Evolutionary conservation across 1,140 invertebrate genomes (phyloP).

Genomic region (Bacillus rossius): DNA sequence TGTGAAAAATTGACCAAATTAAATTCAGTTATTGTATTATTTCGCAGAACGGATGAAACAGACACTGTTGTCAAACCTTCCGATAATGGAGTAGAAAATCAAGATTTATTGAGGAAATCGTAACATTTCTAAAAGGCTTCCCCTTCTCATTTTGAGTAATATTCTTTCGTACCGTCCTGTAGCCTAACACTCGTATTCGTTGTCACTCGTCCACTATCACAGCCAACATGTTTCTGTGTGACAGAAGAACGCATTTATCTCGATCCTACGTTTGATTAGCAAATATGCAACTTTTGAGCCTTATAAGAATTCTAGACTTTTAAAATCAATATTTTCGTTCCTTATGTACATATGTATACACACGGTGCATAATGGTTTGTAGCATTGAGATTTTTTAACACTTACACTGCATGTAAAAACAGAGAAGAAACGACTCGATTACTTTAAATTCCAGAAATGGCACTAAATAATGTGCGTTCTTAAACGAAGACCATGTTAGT

Average conservation of each 20-base stretch:
- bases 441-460: too few species aligned
- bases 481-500: too few species aligned
- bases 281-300: too few species aligned
- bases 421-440: too few species aligned
- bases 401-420: too few species aligned
- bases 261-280: conserved; percentile 1
- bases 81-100: conserved; percentile 4
- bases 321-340: too few species aligned
- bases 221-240: neutral
- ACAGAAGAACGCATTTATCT: conserved; percentile 1
- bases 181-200: conserved; percentile 4
- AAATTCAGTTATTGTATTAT: conserved; percentile 3
- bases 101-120: conserved; percentile 1
- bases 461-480: too few species aligned
- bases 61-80: conserved; percentile 12
- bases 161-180: neutral
- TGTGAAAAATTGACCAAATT: conserved; percentile 15
- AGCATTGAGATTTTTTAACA: too few species aligned
- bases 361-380: too few species aligned
- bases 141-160: neutral
- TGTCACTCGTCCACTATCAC: conserved; percentile 2
- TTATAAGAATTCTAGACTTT: too few species aligned
- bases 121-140: neutral
- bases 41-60: conserved; percentile 7
- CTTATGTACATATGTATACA: too few species aligned